Base-by-base conservation (phyloP, 92 coral and sea anemone genomes). In the Epizoanthus illoricatus region DNA sequence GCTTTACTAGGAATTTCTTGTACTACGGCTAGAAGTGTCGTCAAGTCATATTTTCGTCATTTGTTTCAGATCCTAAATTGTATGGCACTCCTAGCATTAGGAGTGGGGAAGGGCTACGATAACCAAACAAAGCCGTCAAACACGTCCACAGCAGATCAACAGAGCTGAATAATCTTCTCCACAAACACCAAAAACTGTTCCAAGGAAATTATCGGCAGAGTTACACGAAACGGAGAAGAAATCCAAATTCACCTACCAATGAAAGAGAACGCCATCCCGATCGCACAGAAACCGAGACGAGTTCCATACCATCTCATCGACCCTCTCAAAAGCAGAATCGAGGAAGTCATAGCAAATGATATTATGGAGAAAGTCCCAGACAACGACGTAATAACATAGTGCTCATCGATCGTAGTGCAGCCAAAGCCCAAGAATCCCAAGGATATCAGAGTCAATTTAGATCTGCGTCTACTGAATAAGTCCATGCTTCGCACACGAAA, bases 401-500 rank as follows among this genome's bases (percentile, higher is more conserved):
- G 87, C 59, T 86, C 89, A 36, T 83, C 86, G 4, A 5, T 81
- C 2, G 83, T 86, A 4, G 89, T 86, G 5, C 86, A 86, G 54
- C 86, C 89, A 0, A 86, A 80, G 21, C 81, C 85, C 1, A 86
- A 80, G 65, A 79, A 86, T 49, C 85, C 85, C 5, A 81, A 49
- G 23, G 88, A 68, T 8, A 85, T 85, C 20, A 59, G 88, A 24
- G 55, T 78, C 13, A 76, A 85, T 55, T 41, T 87, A 20, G 87
- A 81, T 58, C 81, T 81, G 47, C 57, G 87, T 5, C 18, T 69
- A 9, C 57, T 87, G 7, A 87, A 87, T 79, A 81, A 86, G 78
- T 89, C 85, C 74, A 89, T 89, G 89, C 65, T 69, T 9, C 82
- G 87, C 61, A 89, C 85, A n/a, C 59, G 79, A 19, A 76, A 89